Base-by-base conservation (phyloP, 2,888 invertebrate genomes). In the Ornithoptera alexandrae region DNA sequence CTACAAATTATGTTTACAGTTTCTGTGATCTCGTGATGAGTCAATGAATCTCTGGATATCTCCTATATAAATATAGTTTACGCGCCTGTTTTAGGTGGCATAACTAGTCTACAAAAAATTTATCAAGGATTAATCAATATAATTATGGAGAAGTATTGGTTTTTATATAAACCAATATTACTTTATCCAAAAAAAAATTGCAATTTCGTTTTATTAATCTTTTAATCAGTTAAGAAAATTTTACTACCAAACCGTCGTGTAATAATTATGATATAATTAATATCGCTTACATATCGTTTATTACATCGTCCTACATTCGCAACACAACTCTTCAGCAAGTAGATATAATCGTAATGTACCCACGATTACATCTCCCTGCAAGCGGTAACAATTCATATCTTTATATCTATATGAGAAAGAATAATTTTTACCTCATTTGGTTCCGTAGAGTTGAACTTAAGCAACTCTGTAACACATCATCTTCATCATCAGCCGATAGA, bases 301-400 rank as follows among this genome's bases (percentile, higher is more conserved):
- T 65, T 61, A 61, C 61, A 61, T 20, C 61, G 53, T 17, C 39
- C 66, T 36, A 36, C 66, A 61, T 67, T 61, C 53, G n/a, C 36
- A 36, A 53, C 66, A 53, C 66, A 18, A n/a, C 50, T 67, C 53
- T 53, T 10, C 18, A 50, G 50, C n/a, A 30, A 65, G 17, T 22
- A 22, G 36, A 46, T 50, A 50, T 58, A 24, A 65, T 59, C 46
- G 59, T 65, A 59, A 65, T 15, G 57, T 57, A 58, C 42, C 58
- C 30, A 50, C 22, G 50, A 66, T 66, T 58, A 65, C n/a, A 66
- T 39, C 60, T 50, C 20, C 24, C 36, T 36, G 30, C 30, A 8
- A 20, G 42, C 42, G 18, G 15, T 36, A 60, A 66, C 60, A 59
- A 60, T 36, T 59, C 60, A 59, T 22, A 46, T 59, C 53, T 56